phyloP scores from a whole-genome alignment of 2,888 invertebrate species.

The Limnephilus rhombicus region DNA sequence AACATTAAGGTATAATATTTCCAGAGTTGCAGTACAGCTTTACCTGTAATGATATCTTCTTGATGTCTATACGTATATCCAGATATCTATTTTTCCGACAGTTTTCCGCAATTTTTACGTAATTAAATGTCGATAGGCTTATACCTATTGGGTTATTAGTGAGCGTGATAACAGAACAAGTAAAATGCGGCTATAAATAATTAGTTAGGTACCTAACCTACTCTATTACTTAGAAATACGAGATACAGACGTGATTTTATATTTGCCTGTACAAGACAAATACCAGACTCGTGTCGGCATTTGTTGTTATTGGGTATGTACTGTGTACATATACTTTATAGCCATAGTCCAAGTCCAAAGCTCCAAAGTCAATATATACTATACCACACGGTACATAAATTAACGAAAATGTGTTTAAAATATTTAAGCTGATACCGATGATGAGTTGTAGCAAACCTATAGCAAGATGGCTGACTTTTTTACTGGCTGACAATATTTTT shows the following conservation, averaged over 20 bases:
- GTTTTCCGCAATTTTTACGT: not conserved
- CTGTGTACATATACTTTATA: not conserved
- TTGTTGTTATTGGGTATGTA: not conserved
- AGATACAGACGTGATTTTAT: not conserved
- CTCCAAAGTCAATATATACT: not conserved
- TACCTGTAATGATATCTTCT: not conserved
- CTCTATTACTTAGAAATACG: not conserved
- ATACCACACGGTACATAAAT: not conserved
- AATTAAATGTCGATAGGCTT: not conserved
- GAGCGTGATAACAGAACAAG: not conserved
- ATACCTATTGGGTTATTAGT: not conserved
- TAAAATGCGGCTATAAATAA: not conserved
- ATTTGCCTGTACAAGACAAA: not conserved
- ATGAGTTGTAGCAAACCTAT: not conserved
- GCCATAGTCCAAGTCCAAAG: not conserved
- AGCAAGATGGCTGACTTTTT: not conserved
- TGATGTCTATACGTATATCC: too few species aligned
- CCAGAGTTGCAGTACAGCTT: not conserved
- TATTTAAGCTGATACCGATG: not conserved
- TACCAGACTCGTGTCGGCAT: not conserved
- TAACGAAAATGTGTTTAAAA: not conserved
- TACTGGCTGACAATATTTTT: too few species aligned
- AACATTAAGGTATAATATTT: not conserved
- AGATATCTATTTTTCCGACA: not conserved
- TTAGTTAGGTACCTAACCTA: not conserved